These are phyloP conservation scores for Notarius quadriscutis DNA, from an alignment of 2,113 vertebrate genomes.

Conservation along the genomic window DNA sequence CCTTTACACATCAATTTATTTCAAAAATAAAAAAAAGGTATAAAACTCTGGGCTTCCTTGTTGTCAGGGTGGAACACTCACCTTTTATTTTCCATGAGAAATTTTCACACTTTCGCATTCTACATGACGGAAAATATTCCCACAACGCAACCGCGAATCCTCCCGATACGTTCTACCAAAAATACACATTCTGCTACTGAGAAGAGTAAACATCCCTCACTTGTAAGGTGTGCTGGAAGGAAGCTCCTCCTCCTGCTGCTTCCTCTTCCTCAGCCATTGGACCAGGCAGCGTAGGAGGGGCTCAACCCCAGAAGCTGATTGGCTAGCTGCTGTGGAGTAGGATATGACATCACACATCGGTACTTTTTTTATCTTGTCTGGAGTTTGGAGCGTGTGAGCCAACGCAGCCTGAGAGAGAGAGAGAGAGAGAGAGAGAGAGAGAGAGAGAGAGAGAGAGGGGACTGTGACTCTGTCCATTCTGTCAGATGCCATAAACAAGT, in stretches of 20 bases:
- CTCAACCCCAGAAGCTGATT: slow-evolving; percentile 73
- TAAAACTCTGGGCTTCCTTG: neutral
- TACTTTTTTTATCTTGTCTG: slow-evolving; percentile 51
- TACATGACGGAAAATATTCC: neutral
- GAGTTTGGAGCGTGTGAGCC: slow-evolving; percentile 63
- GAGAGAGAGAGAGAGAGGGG: neutral
- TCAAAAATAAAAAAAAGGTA: neutral
- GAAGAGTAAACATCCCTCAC: slow-evolving; percentile 55
- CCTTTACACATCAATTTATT: neutral
- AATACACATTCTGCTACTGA: neutral
- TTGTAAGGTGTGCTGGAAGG: slow-evolving; percentile 71
- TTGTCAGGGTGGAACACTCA: neutral
- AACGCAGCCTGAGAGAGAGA: slow-evolving; percentile 68
- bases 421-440: neutral
- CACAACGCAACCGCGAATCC: neutral
- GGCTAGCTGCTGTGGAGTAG: slow-evolving; percentile 80
- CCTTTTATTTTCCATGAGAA: neutral
- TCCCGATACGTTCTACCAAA: neutral
- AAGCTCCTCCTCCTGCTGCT: slow-evolving; percentile 49
- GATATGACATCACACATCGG: slow-evolving; percentile 70
- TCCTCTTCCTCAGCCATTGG: slow-evolving; percentile 64
- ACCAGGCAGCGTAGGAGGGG: slow-evolving; percentile 75
- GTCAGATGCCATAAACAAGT: too few species aligned
- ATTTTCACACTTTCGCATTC: neutral
- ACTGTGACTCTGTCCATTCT: neutral